Evolutionary conservation across 92 coral and sea anemone genomes (phyloP), one percentile per base, ranked within the genome.

Genomic region (Pocillopora meandrina): DNA sequence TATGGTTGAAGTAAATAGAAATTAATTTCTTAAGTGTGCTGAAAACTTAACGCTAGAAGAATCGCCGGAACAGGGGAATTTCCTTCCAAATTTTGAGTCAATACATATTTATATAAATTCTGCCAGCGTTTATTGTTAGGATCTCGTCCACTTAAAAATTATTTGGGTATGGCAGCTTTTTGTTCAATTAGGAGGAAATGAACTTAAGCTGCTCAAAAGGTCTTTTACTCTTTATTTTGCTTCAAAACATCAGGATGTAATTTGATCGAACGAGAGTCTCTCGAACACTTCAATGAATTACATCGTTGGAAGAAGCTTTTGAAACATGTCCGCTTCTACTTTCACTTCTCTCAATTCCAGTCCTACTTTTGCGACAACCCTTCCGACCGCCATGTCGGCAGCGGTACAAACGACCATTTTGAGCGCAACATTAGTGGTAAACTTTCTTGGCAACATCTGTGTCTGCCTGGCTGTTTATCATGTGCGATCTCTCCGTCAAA

Each of bases 341-440:
- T 49, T 26, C 5, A 34, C 20, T 15, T 69, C 73, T 69, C 19
- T 10, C 5, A 49, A 58, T n/a, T 19, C 60, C 52, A 34, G 31
- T 26, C n/a, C 77, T 2, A 21, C 33, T 14, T 58, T 62, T n/a
- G 52, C 61, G 8, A 63, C 56, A 47, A 52, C 70, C 9, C 11
- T 61, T 26, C 80, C 80, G 3, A 59, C 72, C 42, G 12, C 79
- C 55, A 15, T 61, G 10, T 49, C 80, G 61, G 52, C 17, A n/a
- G 79, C 79, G 16, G 8, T 73, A 55, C 79, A 82, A 82, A 61
- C 86, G 1, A 31, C 73, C 14, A 56, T 82, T 42, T 63, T 82
- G 33, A 71, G 79, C 52, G 19, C 65, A 23, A 62, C 70, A 23
- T 42, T 73, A 64, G 49, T 82, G 1, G 65, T 59, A 61, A 82